Percentiles rank a stretch among this genome's conserved stretches.
Conservation (phyloP, 2,113 vertebrate species). For the Phylloscopus trochiloides region DNA sequence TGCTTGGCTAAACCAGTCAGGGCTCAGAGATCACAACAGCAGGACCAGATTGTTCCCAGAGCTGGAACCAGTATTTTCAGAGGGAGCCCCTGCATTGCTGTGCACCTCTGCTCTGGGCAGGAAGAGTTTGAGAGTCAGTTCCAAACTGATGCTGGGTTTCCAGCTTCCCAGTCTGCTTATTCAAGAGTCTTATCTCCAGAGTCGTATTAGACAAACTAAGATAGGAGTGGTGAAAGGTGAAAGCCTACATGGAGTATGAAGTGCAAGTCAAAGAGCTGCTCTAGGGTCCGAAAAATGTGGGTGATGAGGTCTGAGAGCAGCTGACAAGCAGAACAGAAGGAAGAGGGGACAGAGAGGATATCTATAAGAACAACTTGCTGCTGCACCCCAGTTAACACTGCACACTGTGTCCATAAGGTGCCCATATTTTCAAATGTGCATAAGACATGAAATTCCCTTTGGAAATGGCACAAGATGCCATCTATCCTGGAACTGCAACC, state of each 20-base stretch:
- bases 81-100: not conserved
- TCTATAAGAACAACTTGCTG: not conserved
- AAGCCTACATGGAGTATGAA: not conserved
- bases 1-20: not conserved
- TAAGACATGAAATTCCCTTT: not conserved
- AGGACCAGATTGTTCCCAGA: not conserved
- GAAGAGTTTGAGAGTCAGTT: not conserved
- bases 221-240: not conserved
- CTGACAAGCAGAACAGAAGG: not conserved
- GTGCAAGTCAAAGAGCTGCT: not conserved
- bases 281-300: not conserved
- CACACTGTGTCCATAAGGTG: not conserved
- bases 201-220: not conserved
- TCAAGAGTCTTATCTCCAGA: not conserved
- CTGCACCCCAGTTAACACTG: not conserved
- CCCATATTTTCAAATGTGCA: not conserved
- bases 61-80: not conserved
- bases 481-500: not conserved
- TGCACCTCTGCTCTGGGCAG: not conserved
- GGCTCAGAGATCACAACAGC: not conserved
- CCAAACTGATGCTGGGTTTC: not conserved
- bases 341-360: not conserved
- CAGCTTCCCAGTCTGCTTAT: not conserved
- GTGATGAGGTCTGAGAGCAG: not conserved
- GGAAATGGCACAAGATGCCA: constrained; percentile 8